Conservation (phyloP, 2,113 vertebrate genomes). For the Corynorhinus townsendii region DNA sequence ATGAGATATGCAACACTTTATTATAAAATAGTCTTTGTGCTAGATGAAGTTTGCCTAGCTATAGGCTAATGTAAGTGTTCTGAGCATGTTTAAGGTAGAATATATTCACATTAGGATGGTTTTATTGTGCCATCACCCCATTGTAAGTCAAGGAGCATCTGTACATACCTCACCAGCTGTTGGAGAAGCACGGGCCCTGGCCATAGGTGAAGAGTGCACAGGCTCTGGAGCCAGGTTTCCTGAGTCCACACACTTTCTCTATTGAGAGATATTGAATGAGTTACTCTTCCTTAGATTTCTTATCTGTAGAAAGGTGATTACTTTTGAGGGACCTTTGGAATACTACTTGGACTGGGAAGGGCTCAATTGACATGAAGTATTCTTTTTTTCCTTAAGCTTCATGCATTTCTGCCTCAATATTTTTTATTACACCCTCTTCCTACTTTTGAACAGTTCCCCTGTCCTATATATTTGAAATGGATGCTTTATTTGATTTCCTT, state of each 20-base stretch:
- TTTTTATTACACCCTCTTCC: background rate
- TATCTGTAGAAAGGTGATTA: background rate
- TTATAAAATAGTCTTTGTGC: background rate
- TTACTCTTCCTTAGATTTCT: background rate
- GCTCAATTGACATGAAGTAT: background rate
- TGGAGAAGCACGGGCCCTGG: background rate
- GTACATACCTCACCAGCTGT: background rate
- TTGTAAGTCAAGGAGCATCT: background rate
- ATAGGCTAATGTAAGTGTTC: background rate
- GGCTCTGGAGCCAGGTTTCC: background rate
- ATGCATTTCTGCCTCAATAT: background rate
- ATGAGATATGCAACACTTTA: background rate
- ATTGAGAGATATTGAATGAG: background rate
- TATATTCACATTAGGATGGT: background rate
- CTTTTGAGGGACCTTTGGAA: background rate
- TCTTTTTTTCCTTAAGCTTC: background rate
- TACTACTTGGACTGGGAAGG: background rate
- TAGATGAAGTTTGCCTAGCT: background rate
- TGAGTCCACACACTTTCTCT: background rate
- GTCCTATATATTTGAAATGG: background rate
- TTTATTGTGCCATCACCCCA: background rate
- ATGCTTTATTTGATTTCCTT: background rate
- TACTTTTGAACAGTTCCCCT: background rate
- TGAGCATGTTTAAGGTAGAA: background rate
- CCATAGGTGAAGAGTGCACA: accelerated